Evolutionary conservation across 1,140 invertebrate genomes (phyloP), one percentile per base, ranked within the genome.

Genomic region (Himalopsyche phryganea): DNA sequence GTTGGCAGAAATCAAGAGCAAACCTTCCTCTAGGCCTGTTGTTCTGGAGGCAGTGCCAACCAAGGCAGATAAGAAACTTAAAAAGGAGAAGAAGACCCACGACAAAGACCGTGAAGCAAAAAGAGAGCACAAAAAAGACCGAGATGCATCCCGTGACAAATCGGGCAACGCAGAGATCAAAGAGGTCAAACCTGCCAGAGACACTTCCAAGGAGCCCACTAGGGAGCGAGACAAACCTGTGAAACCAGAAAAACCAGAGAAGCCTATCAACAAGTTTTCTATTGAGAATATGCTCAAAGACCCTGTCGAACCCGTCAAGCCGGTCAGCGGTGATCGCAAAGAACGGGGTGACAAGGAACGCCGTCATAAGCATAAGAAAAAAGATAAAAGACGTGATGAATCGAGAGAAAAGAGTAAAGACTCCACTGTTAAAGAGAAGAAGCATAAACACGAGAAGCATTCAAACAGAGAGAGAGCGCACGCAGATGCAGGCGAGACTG

Each of bases 391-490:
- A 61, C 67, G 73, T 50, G 76, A 80, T 71, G 73, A 75, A 64
- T 76, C 71, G 45, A 75, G 75, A 63, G 76, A 81, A 60, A 77
- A 81, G 67, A 75, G 76, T 60, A 81, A 79, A 68, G 80, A 81
- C 50, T 72, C 76, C 4, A 73, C 66, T 10, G 40, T 52, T 61
- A 74, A 79, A 51, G 80, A 82, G 62, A 83, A 81, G 62, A 82
- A 82, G 65, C 80, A 81, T 60, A 83, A 82, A 64, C 80, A 80
- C 67, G 81, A 82, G 6, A 83, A 82, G 61, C 69, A 71, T 41
- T 72, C 71, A 58, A 70, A 70, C 48, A 69, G 74, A 50, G 77
- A 81, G 53, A 68, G 73, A 61, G 67, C 65, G 35, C 69, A 63
- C 33, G 46, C 67, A 56, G 71, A 80, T 68, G 69, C 74, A 72